Evolutionary conservation across 2,888 invertebrate genomes (phyloP).

Genomic region (Tupiocoris notatus): DNA sequence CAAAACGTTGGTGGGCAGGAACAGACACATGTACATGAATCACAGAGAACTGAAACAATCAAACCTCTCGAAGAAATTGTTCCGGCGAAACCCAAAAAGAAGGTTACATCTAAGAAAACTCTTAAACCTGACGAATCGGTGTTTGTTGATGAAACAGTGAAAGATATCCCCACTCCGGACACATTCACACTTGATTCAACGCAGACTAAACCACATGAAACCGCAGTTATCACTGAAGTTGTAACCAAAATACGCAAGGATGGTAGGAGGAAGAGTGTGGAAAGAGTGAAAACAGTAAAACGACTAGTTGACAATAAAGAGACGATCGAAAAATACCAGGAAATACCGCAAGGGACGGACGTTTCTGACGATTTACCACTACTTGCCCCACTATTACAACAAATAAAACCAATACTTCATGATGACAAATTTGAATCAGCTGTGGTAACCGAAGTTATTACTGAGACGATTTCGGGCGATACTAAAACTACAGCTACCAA

Average conservation of each 20-base stretch:
- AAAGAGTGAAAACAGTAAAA: slow-evolving; percentile 53
- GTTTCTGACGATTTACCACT: slow-evolving; percentile 6
- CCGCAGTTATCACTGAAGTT: slow-evolving; percentile 52
- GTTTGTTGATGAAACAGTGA: background rate
- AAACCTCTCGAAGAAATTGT: background rate
- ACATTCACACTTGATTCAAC: slow-evolving; percentile 51
- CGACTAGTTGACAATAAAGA: slow-evolving; percentile 50
- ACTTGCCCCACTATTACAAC: slow-evolving; percentile 52
- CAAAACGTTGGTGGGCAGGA: slow-evolving; percentile 48
- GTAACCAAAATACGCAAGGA: slow-evolving; percentile 50
- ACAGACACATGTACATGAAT: slow-evolving; percentile 8
- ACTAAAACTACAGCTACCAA: slow-evolving; percentile 43
- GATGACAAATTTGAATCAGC: slow-evolving; percentile 55
- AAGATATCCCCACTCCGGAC: background rate
- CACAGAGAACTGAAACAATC: background rate
- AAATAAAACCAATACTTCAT: slow-evolving; percentile 49
- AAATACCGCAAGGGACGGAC: slow-evolving; percentile 50
- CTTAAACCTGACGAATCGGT: background rate
- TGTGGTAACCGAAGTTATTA: slow-evolving; percentile 52
- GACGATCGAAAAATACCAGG: slow-evolving; percentile 40
- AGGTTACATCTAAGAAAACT: background rate
- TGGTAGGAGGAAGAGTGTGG: slow-evolving; percentile 55
- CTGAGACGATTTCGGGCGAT: slow-evolving; percentile 47
- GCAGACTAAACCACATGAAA: slow-evolving; percentile 54
- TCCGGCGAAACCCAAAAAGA: slow-evolving; percentile 4